Evolutionary conservation across 2,797 vertebrate genomes (phyloP).

Genomic region (Pygocentrus nattereri): DNA sequence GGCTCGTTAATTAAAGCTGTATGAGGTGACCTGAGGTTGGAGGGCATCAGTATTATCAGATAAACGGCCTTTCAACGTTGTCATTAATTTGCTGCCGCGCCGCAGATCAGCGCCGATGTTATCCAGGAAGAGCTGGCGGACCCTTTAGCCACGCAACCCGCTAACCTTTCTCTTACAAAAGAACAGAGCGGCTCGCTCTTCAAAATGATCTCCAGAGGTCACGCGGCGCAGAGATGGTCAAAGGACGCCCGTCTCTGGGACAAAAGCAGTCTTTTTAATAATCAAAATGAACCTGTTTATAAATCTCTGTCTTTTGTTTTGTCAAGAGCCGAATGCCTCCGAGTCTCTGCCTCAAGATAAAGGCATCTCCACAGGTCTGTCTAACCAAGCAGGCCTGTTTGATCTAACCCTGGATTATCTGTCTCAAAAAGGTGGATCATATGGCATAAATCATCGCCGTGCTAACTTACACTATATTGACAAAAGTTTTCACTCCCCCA

Average conservation of each 20-base stretch:
- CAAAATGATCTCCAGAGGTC: constrained; percentile 1
- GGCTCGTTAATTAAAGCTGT: constrained; percentile 61
- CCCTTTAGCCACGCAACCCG: not conserved
- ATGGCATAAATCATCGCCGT: too few relatives aligned
- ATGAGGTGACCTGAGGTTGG: constrained; percentile 36
- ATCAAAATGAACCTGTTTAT: not conserved
- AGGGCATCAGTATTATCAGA: constrained; percentile 50
- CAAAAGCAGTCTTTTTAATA: constrained; percentile 3
- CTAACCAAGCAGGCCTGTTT: too few relatives aligned
- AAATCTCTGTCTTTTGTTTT: not conserved
- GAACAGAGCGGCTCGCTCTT: not conserved
- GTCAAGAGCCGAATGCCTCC: not conserved
- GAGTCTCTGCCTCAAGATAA: not conserved
- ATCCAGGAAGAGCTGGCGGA: constrained; percentile 14
- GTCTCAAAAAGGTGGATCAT: too few relatives aligned
- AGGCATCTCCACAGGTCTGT: too few relatives aligned
- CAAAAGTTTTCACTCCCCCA: too few relatives aligned
- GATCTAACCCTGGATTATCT: too few relatives aligned
- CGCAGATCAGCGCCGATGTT: constrained; percentile 16
- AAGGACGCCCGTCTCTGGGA: not conserved
- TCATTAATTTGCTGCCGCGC: constrained; percentile 59
- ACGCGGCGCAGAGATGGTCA: constrained; percentile 3
- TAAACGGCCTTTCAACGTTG: constrained; percentile 55
- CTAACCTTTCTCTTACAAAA: constrained; percentile 35
- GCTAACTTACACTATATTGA: too few relatives aligned